Evolutionary conservation across 37 sponge, comb jelly and placozoan genomes (phyloP).

Genomic region (Haliclona indistincta): DNA sequence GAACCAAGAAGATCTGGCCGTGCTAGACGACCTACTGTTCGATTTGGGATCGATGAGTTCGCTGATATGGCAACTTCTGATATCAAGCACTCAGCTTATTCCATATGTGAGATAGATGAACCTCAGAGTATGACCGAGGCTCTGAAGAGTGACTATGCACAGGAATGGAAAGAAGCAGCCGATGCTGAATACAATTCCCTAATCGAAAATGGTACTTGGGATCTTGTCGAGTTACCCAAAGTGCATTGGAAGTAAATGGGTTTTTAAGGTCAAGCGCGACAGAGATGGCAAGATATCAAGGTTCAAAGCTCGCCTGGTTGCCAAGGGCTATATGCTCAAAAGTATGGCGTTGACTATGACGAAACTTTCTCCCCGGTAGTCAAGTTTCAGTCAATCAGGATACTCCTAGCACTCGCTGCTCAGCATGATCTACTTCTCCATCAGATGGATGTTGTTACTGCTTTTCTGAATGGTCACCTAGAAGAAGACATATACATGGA

Average conservation of each 20-base stretch:
- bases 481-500: too few species aligned
- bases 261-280: constrained; percentile 1
- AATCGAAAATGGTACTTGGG: background rate
- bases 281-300: background rate
- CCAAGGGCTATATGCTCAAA: too few species aligned
- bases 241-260: constrained; percentile 15
- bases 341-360: too few species aligned
- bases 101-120: constrained; percentile 1
- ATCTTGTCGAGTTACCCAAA: constrained; percentile 10
- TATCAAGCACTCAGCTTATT: background rate
- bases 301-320: too few species aligned
- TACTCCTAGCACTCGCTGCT: too few species aligned
- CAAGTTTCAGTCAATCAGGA: too few species aligned
- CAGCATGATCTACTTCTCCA: too few species aligned
- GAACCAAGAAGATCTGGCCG: background rate
- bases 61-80: background rate
- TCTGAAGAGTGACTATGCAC: background rate
- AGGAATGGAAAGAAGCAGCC: constrained; percentile 11
- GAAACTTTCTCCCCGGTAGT: too few species aligned
- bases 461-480: too few species aligned
- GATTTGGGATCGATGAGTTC: constrained; percentile 11
- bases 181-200: constrained; percentile 21
- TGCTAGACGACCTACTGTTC: background rate
- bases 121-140: constrained; percentile 4
- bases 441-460: too few species aligned